Percentiles rank a stretch among this genome's conserved stretches.
Evolutionary conservation across 2,888 invertebrate species (phyloP).

Genomic region (Globia sparganii): DNA sequence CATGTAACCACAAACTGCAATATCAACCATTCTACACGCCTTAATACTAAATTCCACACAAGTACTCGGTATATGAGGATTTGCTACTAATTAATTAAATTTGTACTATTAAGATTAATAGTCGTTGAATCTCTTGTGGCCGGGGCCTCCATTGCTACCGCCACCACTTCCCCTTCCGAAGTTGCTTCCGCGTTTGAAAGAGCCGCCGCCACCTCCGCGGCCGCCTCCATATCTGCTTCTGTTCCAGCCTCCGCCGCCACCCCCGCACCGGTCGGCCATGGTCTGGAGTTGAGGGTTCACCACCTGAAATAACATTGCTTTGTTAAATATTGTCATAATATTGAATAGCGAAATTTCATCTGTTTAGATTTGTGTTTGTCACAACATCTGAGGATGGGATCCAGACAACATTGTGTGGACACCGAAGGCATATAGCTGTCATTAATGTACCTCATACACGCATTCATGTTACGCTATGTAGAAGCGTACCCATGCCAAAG

Average conservation of each 20-base stretch:
- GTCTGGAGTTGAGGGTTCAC: constrained; percentile 96
- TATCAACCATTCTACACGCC: constrained; percentile 74
- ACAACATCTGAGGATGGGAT: constrained; percentile 94
- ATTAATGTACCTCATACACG: constrained; percentile 93
- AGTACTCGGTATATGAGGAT: constrained; percentile 84
- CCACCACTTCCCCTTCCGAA: constrained; percentile 85
- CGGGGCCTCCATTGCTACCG: constrained; percentile 75
- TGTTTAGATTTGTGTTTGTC: constrained; percentile 77
- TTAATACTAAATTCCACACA: constrained; percentile 76
- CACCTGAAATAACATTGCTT: constrained; percentile 87
- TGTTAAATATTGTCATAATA: constrained; percentile 1
- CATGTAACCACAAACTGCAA: constrained; percentile 75
- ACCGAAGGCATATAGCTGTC: constrained; percentile 94
- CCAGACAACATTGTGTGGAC: constrained; percentile 93
- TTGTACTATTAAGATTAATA: constrained; percentile 79
- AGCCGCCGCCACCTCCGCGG: constrained; percentile 85
- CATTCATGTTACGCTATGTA: constrained; percentile 93
- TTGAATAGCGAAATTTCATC: neutral
- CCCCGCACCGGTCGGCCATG: constrained; percentile 93
- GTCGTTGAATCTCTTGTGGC: constrained; percentile 86
- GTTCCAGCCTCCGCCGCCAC: constrained; percentile 91
- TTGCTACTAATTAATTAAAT: constrained; percentile 74
- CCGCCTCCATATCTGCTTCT: constrained; percentile 87
- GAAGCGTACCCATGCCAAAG: constrained; percentile 94
- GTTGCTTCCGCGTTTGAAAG: constrained; percentile 87